Conservation (phyloP, 2,797 vertebrate genomes). For the Ibycter americanus region DNA sequence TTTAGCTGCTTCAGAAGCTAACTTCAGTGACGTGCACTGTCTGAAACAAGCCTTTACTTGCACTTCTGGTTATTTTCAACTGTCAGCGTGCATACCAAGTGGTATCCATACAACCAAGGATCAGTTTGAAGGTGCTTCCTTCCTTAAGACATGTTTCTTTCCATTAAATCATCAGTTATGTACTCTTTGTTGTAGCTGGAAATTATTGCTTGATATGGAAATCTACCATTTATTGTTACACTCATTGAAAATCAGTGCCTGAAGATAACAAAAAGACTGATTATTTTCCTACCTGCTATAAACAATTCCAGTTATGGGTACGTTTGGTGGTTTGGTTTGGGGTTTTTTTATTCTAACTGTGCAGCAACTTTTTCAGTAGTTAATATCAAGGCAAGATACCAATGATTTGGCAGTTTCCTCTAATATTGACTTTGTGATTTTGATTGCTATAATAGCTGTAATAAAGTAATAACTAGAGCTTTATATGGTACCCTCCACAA, state of each 20-base stretch:
- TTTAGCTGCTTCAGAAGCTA: background rate
- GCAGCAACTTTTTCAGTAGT: background rate
- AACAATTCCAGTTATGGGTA: background rate
- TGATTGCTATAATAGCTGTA: background rate
- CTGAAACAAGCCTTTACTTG: constrained; percentile 14
- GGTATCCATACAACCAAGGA: background rate
- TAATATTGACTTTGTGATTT: background rate
- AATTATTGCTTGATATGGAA: background rate
- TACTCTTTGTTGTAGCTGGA: background rate
- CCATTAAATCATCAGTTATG: background rate
- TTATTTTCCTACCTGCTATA: background rate
- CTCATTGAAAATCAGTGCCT: background rate
- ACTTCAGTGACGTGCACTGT: background rate
- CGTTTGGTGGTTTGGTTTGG: background rate
- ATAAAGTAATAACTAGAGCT: background rate
- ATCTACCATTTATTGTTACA: background rate
- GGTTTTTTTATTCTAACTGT: background rate
- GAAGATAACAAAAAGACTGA: background rate
- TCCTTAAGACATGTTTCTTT: background rate
- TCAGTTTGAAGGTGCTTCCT: background rate
- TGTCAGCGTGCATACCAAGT: background rate
- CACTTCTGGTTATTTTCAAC: background rate
- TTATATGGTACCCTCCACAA: background rate
- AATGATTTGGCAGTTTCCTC: background rate
- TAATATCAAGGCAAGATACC: background rate